Evolutionary conservation across 2,797 vertebrate species (phyloP).

Genomic region (Hemibagrus guttatus): DNA sequence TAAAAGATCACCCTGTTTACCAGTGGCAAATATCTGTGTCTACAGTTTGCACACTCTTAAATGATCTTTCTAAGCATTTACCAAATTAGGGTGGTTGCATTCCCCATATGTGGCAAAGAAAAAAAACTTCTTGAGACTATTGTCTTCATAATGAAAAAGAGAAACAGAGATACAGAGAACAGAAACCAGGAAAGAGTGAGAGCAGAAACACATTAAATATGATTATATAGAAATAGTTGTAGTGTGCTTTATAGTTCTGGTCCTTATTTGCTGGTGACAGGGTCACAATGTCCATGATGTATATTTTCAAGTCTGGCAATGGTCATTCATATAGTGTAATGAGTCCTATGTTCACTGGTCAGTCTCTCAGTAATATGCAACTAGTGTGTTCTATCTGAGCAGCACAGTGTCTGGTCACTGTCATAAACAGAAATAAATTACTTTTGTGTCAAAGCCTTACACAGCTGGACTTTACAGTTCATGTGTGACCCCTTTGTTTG

Average conservation of each 20-base stretch:
- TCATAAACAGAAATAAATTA: slow-evolving; percentile 38
- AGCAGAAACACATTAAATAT: neutral
- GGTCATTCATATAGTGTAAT: neutral
- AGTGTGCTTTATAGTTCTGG: neutral
- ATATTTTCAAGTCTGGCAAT: neutral
- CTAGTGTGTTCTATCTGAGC: slow-evolving; percentile 21
- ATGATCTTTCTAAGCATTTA: slow-evolving; percentile 1
- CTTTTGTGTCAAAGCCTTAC: slow-evolving; percentile 29
- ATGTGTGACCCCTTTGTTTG: slow-evolving; percentile 35
- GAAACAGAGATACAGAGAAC: neutral
- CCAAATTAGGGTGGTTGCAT: neutral
- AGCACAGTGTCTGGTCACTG: slow-evolving; percentile 14
- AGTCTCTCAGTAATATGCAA: slow-evolving; percentile 11
- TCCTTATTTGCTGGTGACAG: neutral
- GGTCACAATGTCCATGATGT: neutral
- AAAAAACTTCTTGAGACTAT: neutral
- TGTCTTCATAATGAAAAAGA: neutral
- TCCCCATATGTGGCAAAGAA: neutral
- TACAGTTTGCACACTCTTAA: slow-evolving; percentile 13
- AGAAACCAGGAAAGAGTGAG: neutral
- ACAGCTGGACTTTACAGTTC: slow-evolving; percentile 28
- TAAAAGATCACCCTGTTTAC: slow-evolving; percentile 35
- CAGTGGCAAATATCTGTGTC: neutral
- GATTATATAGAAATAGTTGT: neutral
- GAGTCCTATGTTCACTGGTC: slow-evolving; percentile 2